Conservation (phyloP, 2,888 invertebrate species). For the Leptothorax acervorum region DNA sequence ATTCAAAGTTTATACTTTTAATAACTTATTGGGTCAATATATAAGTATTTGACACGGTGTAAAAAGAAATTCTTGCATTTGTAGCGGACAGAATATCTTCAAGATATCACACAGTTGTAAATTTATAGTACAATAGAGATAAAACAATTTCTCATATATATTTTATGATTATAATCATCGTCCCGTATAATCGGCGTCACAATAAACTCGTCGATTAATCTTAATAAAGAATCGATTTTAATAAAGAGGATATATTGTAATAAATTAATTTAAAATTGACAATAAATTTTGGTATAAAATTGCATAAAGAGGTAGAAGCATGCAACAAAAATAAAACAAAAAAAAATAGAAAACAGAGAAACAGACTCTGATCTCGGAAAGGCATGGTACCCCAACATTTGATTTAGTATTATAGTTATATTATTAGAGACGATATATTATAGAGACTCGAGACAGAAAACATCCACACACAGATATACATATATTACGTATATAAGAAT, state of each 20-base stretch:
- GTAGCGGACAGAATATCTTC: slow-evolving; percentile 38
- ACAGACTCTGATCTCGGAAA: slow-evolving; percentile 78
- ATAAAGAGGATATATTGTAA: slow-evolving; percentile 62
- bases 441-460: slow-evolving; percentile 80
- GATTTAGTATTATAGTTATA: slow-evolving; percentile 85
- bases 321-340: slow-evolving; percentile 56
- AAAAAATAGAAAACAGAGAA: slow-evolving; percentile 57
- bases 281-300: slow-evolving; percentile 73
- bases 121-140: slow-evolving; percentile 72
- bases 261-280: slow-evolving; percentile 76
- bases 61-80: slow-evolving; percentile 52
- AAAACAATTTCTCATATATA: slow-evolving; percentile 62
- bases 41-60: slow-evolving; percentile 63
- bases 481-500: slow-evolving; percentile 84
- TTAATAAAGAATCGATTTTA: slow-evolving; percentile 68
- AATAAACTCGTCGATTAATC: slow-evolving; percentile 62
- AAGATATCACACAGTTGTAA: slow-evolving; percentile 64
- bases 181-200: slow-evolving; percentile 57
- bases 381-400: slow-evolving; percentile 80
- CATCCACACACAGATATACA: slow-evolving; percentile 83
- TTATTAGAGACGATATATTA: slow-evolving; percentile 79
- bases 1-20: slow-evolving; percentile 69
- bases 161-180: slow-evolving; percentile 65
- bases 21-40: slow-evolving; percentile 60
- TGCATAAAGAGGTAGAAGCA: slow-evolving; percentile 56